Percentiles rank a stretch among this genome's conserved stretches.
phyloP scores from a whole-genome alignment of 2,113 vertebrate species.

The Fregetta grallaria region DNA sequence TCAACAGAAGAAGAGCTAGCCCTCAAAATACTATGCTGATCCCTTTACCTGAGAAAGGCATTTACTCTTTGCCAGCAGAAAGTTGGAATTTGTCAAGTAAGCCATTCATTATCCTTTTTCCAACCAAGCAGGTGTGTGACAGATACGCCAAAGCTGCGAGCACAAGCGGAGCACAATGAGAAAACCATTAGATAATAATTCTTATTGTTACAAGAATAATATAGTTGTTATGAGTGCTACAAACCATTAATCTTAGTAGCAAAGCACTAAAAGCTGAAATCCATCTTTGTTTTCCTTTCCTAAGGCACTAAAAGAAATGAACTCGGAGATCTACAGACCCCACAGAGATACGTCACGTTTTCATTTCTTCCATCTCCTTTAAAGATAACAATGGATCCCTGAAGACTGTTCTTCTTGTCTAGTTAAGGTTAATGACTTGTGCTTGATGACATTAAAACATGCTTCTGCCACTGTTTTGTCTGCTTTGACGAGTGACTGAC shows the following conservation, averaged over 20 bases:
- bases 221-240: background rate
- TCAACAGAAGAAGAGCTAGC: background rate
- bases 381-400: conserved; percentile 37
- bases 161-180: background rate
- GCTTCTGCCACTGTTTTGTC: background rate
- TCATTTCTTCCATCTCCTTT: conserved; percentile 6
- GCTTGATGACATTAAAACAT: conserved; percentile 51
- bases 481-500: conserved; percentile 52
- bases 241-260: conserved; percentile 15
- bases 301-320: conserved; percentile 18
- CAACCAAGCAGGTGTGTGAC: background rate
- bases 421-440: conserved; percentile 56
- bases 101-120: background rate
- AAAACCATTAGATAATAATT: conserved; percentile 15
- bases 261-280: conserved; percentile 27
- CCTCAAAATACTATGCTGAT: background rate
- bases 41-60: background rate
- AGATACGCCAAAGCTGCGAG: background rate
- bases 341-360: conserved; percentile 7
- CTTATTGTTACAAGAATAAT: conserved; percentile 36
- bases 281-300: conserved; percentile 34
- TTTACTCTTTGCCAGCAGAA: background rate
- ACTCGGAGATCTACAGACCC: background rate
- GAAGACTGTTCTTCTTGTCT: conserved; percentile 49
- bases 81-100: conserved; percentile 2